These are phyloP conservation scores for Tyria jacobaeae DNA, from an alignment of 2,888 invertebrate species.

Conservation along the genomic window DNA sequence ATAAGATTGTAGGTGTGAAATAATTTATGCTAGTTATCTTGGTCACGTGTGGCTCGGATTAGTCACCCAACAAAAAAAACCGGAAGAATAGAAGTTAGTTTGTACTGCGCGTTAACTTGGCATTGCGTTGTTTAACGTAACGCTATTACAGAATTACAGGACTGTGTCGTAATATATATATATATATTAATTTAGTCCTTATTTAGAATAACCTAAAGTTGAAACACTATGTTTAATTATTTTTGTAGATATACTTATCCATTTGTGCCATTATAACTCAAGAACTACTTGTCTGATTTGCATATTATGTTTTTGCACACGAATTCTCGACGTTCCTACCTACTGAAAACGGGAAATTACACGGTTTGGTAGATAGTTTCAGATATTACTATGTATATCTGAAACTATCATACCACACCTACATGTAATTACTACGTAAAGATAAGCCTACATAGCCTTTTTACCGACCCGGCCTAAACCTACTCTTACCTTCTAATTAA, in stretches of 20 bases:
- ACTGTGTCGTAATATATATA: neutral
- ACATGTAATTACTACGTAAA: too few relatives aligned
- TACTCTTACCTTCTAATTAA: slow-evolving; percentile 1
- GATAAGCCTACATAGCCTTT: too few relatives aligned
- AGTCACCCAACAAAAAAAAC: slow-evolving; percentile 31
- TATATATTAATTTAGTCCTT: neutral
- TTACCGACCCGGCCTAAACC: neutral
- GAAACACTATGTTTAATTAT: too few relatives aligned
- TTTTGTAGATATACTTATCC: neutral
- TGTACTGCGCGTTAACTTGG: slow-evolving; percentile 31
- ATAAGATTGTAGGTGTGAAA: neutral
- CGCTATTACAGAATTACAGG: neutral
- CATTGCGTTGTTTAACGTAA: neutral
- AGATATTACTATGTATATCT: too few relatives aligned
- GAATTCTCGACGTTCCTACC: slow-evolving; percentile 19
- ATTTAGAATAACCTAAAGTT: neutral
- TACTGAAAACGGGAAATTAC: slow-evolving; percentile 14
- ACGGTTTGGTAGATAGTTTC: too few relatives aligned
- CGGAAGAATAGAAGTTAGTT: slow-evolving; percentile 41
- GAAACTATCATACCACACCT: too few relatives aligned
- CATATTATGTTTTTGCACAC: neutral
- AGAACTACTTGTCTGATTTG: neutral
- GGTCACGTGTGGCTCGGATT: slow-evolving; percentile 20
- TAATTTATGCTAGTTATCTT: slow-evolving; percentile 18
- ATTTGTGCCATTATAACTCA: neutral